Conservation (phyloP, 2,797 vertebrate genomes). For the Cynodonichthys magdalenae region DNA sequence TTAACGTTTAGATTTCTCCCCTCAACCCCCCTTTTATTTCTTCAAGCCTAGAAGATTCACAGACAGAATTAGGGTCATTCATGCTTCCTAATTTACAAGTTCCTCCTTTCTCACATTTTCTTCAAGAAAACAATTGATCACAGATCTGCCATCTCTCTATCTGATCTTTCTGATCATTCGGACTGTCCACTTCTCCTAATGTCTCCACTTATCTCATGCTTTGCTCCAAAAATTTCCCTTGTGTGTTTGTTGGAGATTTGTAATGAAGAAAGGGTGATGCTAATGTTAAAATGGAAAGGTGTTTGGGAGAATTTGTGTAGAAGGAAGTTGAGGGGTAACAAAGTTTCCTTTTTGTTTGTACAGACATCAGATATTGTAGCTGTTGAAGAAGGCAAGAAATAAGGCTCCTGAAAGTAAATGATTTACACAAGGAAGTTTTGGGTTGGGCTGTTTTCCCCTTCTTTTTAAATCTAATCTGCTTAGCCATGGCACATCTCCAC, state of each 20-base stretch:
- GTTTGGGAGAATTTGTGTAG: slow-evolving; percentile 36
- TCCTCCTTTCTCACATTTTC: slow-evolving; percentile 38
- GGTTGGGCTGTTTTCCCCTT: slow-evolving; percentile 25
- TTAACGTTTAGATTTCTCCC: slow-evolving; percentile 58
- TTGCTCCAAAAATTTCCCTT: slow-evolving; percentile 17
- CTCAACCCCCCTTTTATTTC: slow-evolving; percentile 1
- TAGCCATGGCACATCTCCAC: slow-evolving; percentile 30
- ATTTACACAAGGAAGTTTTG: slow-evolving; percentile 20
- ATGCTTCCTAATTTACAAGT: slow-evolving; percentile 30
- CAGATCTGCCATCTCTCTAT: slow-evolving; percentile 28
- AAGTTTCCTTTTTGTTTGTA: slow-evolving; percentile 49
- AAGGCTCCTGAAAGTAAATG: slow-evolving; percentile 24
- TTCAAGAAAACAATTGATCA: slow-evolving; percentile 21
- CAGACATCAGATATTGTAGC: slow-evolving; percentile 27
- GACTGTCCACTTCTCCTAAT: slow-evolving; percentile 17
- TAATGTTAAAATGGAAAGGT: slow-evolving; percentile 49
- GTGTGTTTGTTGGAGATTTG: slow-evolving; percentile 51
- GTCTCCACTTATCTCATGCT: slow-evolving; percentile 27
- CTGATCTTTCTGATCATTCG: slow-evolving; percentile 25
- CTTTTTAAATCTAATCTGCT: slow-evolving; percentile 49
- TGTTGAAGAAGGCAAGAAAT: slow-evolving; percentile 18
- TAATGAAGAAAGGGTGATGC: slow-evolving; percentile 71
- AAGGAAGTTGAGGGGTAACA: slow-evolving; percentile 35
- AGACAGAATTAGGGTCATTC: slow-evolving; percentile 73
- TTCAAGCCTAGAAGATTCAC: slow-evolving; percentile 51